A percentile compares a stretch with the other conserved stretches of the same genome.
phyloP scores from a whole-genome alignment of 2,888 invertebrate genomes.

The Phragmatobia fuliginosa region DNA sequence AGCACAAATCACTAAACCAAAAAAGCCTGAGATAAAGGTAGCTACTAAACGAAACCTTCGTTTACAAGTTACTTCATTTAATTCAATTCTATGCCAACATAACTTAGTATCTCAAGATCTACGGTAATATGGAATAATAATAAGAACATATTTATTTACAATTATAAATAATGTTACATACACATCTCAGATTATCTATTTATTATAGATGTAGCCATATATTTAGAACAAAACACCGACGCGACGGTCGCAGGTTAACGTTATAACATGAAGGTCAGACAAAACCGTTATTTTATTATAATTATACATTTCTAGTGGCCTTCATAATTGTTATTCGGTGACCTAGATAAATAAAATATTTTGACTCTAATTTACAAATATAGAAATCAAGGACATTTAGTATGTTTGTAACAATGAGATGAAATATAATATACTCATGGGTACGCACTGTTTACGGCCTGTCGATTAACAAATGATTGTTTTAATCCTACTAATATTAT shows the following conservation, averaged over 20 bases:
- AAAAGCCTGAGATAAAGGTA: no score
- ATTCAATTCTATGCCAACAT: background rate
- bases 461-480: background rate
- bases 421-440: background rate
- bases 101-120: no score
- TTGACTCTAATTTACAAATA: background rate
- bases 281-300: background rate
- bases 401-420: background rate
- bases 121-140: background rate
- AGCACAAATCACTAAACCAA: no score
- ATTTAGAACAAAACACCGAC: background rate
- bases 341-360: slow-evolving; percentile 6
- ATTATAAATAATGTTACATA: background rate
- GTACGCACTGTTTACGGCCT: background rate
- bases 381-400: background rate
- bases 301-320: background rate
- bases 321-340: background rate
- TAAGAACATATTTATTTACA: background rate
- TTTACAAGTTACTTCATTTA: background rate
- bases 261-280: background rate
- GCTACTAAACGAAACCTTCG: background rate
- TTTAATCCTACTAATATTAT: no score
- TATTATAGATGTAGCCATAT: background rate
- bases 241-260: background rate
- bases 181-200: background rate